Base-by-base conservation (phyloP, 1,140 invertebrate genomes). In the Steinernema khuongi region DNA sequence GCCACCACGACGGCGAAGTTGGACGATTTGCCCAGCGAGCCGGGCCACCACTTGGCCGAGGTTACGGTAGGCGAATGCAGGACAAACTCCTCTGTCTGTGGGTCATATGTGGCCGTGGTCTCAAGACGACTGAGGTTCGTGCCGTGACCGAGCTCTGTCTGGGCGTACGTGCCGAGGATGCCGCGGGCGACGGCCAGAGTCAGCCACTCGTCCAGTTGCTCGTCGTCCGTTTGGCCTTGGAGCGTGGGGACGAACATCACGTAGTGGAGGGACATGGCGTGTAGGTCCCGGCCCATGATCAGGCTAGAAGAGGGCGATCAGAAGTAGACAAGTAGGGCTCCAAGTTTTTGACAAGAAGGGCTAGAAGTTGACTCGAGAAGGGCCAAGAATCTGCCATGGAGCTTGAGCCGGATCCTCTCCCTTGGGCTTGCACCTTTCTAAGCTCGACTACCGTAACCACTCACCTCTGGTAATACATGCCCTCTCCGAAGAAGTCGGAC, bases 141-240 rank as follows among this genome's bases (percentile, higher is more conserved):
- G 4, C 93, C 94, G 87, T 96, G 94, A 0, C 94, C 93, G 44
- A 96, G 86, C 87, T 96, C 94, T 17, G 94, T 96, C 89, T 96
- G 94, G 71, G 93, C 94, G 87, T 96, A 96, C 29, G 93, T 94
- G 70, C 94, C 93, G 81, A 96, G 90, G 76, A 96, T 92, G 80
- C 90, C 89, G 71, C 91, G 90, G 76, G 89, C 89, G 89, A 92
- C 91, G 17, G 93, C 92, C 82, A 89, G 89, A 18, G 89, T 88
- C 44, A 96, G 89, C 93, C 94, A 96, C 81, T 91, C 89, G 7
- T 89, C 90, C 84, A 93, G 91, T 85, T 97, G 94, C 73, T 94
- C 91, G 32, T 91, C 87, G 0, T 90, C 92, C 0, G 89, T 93
- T 85, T 94, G 92, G 0, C 92, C 91, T 89, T 95, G 90, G 31